Evolutionary conservation across 2,113 vertebrate genomes (phyloP).

Genomic region (Pagrus major): DNA sequence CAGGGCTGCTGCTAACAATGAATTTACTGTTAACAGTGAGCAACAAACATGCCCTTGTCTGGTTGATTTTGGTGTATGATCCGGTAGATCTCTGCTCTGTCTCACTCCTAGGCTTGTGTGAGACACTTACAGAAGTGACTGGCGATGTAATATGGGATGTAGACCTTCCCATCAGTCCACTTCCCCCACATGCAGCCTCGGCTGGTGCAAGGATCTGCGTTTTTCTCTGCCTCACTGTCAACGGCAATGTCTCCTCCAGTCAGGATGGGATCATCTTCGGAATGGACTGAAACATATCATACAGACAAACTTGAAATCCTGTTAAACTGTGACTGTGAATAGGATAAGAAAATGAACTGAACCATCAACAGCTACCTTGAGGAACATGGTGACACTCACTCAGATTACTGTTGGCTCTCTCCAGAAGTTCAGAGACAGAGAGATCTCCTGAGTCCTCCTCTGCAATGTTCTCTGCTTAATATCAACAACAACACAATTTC

Average conservation of each 20-base stretch:
- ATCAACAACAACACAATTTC: constrained; percentile 18
- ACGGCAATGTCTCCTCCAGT: constrained; percentile 66
- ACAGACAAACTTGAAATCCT: neutral
- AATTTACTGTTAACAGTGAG: neutral
- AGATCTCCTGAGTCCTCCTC: constrained; percentile 36
- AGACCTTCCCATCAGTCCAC: constrained; percentile 66
- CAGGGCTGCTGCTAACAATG: neutral
- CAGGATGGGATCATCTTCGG: constrained; percentile 33
- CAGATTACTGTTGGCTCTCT: constrained; percentile 65
- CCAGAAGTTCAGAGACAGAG: constrained; percentile 62
- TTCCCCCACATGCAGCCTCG: constrained; percentile 67
- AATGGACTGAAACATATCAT: constrained; percentile 34
- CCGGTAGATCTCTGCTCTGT: neutral
- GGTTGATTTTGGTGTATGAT: neutral
- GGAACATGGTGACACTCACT: constrained; percentile 37
- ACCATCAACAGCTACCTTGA: neutral
- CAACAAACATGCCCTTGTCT: neutral
- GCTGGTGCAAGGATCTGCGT: constrained; percentile 76
- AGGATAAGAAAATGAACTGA: neutral
- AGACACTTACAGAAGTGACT: constrained; percentile 72
- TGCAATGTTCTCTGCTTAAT: constrained; percentile 17
- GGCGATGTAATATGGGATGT: constrained; percentile 73
- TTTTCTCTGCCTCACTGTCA: constrained; percentile 51
- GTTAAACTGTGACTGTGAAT: neutral
- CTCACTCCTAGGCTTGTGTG: neutral